Base-by-base conservation (phyloP, 2,888 invertebrate genomes). In the Strigamia transsilvanica region DNA sequence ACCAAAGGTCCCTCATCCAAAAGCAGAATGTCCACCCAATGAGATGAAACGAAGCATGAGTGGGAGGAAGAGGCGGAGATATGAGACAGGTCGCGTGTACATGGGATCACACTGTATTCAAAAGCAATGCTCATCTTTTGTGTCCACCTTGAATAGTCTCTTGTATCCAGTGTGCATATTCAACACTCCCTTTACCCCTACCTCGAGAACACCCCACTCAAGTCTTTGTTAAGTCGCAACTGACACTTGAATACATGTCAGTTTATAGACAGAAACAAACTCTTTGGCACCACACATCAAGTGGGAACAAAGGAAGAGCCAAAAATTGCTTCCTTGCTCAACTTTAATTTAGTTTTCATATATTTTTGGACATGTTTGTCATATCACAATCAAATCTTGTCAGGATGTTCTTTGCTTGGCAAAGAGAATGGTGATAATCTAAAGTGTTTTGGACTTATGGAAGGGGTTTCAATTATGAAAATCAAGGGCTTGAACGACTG, bases 181-280 rank as follows among this genome's bases (percentile, higher is more conserved):
- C 23, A 66, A 12, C n/a, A 23, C 18, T 66, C 61, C 21, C 61
- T 21, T 66, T 21, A n/a, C 18, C 23, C 61, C 21, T 21, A 18
- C 10, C 61, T 66, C 18, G 61, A 66, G 61, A 12, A 66, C 21
- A 66, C 61, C 23, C 61, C 9, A 46, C 46, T 46, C 15, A 46
- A 46, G 46, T 46, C 61, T 66, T 66, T 66, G 61, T 66, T n/a
- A 21, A 18, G 21, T 38, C 10, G 61, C 23, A 21, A 66, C 61
- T 66, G 61, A 66, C 61, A 66, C 23, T 66, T 66, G 61, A 66
- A 66, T 66, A 23, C 21, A 23, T 66, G 61, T 66, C 61, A 66
- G 18, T 66, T 12, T n/a, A n/a, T 4, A n/a, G 13, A n/a, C 13
- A 66, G 18, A 15, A 66, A 66, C 61, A 66, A 51, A 66, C 21